Conservation (phyloP, 2,888 invertebrate genomes). For the Mythimna vitellina region DNA sequence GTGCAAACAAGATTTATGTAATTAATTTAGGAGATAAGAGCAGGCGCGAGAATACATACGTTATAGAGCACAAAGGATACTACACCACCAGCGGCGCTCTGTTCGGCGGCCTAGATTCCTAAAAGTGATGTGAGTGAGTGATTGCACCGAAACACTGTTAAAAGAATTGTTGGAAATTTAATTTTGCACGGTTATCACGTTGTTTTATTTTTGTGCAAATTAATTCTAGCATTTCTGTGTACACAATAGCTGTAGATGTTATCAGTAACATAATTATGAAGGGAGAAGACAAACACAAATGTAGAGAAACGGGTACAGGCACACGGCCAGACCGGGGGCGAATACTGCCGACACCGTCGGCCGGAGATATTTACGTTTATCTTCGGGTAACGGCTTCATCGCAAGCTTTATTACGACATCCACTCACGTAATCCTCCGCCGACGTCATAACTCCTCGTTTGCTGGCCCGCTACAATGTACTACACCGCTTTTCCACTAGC, state of each 20-base stretch:
- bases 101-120: conserved; percentile 36
- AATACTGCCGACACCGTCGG: conserved; percentile 81
- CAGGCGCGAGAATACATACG: conserved; percentile 83
- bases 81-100: conserved; percentile 66
- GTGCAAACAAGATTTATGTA: conserved; percentile 91
- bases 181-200: conserved; percentile 5
- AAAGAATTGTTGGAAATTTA: neutral
- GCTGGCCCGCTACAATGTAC: conserved; percentile 87
- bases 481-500: conserved; percentile 84
- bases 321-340: conserved; percentile 69
- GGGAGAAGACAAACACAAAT: conserved; percentile 70
- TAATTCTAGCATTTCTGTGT: conserved; percentile 44
- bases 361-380: conserved; percentile 90
- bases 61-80: conserved; percentile 82
- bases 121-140: conserved; percentile 26
- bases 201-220: conserved; percentile 45
- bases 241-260: conserved; percentile 67
- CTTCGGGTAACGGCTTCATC: conserved; percentile 90
- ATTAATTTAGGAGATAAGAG: conserved; percentile 90
- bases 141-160: conserved; percentile 11
- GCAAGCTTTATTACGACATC: conserved; percentile 91
- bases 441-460: conserved; percentile 90
- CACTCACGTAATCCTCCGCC: conserved; percentile 90
- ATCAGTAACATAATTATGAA: conserved; percentile 72
- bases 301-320: conserved; percentile 56